Base-by-base conservation (phyloP, 2,888 invertebrate genomes). In the Drosophila incognita region DNA sequence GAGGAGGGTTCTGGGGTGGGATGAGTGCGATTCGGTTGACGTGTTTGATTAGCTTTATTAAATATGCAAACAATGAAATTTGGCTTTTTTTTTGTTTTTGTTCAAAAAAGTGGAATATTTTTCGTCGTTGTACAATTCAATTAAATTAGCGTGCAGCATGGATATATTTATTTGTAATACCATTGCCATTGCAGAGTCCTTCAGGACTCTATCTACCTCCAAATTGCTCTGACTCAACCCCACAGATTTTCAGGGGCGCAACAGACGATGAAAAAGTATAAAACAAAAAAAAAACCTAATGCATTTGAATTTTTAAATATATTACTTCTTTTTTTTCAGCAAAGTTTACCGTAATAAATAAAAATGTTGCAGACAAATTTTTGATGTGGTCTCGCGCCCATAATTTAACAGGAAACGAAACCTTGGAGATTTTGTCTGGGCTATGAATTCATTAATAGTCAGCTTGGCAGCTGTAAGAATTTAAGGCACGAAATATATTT, bases 41-140 rank as follows among this genome's bases (percentile, higher is more conserved):
- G 89, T 76, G 79, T 87, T 87, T 90, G 90, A 87, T 87, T 87
- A 90, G 90, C 90, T 83, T 77, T 86, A 90, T 87, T 88, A 90
- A 87, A 90, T 87, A 87, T 87, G 88, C 87, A 87, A 87, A 88
- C 87, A 87, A 90, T 77, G 69, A 73, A 81, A 79, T 59, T 79
- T 69, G 64, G 67, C 67, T 78, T 89, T 88, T 82, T 87, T 90
- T 83, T 90, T 87, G 89, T 87, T 90, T 88, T 88, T 87, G 87
- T 76, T 74, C 69, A 87, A 75, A 89, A 90, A 83, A 67, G 74
- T 88, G 89, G 76, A 90, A 90, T 83, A 69, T 62, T 69, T 66
- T 69, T 68, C 56, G 79, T 76, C 86, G 68, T 81, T 72, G 60
- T 71, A 84, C 82, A 83, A 83, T 86, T 84, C 85, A 84, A 87